Base-by-base conservation (phyloP, 2,888 invertebrate species). In the Elgonia sp. region DNA sequence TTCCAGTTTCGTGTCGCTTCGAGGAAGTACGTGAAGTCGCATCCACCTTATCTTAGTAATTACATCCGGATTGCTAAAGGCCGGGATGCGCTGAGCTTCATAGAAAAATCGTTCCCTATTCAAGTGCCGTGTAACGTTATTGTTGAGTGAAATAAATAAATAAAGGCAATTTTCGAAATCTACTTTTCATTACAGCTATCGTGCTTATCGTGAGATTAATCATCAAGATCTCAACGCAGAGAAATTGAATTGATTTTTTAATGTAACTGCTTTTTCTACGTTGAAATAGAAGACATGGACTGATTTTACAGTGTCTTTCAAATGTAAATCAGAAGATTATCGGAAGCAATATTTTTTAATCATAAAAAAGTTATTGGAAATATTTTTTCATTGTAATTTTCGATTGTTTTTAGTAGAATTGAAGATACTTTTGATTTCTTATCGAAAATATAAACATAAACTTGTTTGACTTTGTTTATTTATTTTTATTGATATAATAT, bases 1-100 rank as follows among this genome's bases (percentile, higher is more conserved):
- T 85, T 80, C 84, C 40, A 85, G 63, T 72, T 79, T 73, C 79
- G 42, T 79, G 79, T 73, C 57, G 29, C 60, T 65, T 60, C 16
- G 57, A 67, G 79, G 79, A 79, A 63, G 79, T 67, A 80, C 65
- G 53, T 73, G 62, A 72, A 79, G 84, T 84, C 65, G 65, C 65
- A 42, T 72, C 39, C 46, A 73, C 84, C 77, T 79, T 84, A 84
- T 84, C 72, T 84, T 72, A 21, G 77, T 84, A 84, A 84, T 84
- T 84, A 84, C 84, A 77, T 77, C 70, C 84, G 70, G 72, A 77
- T 65, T 79, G 72, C 65, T n/a, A 79, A 72, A 73, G 53, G 57
- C 62, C 7, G 57, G n/a, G 42, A 70, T 29, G 62, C 50, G 67
- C 20, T 14, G 46, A 67, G 21, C 79, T 29, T 67, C 21, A 70